Evolutionary conservation across 2,888 invertebrate genomes (phyloP), one percentile per base, ranked within the genome.

Genomic region (Galerucella pusilla): DNA sequence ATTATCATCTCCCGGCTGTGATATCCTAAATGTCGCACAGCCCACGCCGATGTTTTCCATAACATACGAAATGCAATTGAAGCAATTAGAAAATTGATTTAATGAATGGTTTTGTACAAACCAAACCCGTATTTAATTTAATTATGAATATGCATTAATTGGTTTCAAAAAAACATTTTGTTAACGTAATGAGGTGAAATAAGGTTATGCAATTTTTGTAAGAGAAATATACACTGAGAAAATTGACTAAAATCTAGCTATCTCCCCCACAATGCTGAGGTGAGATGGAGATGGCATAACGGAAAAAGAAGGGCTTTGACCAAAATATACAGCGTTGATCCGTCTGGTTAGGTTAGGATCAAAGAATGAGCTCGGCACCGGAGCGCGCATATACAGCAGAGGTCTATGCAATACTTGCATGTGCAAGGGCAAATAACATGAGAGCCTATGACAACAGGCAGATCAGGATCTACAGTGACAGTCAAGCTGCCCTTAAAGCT

Each of bases 141-240:
- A 75, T 74, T 74, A 75, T 75, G 66, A 72, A 73, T 61, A 59
- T 71, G 57, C 64, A 45, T 74, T 57, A 68, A 75, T 71, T 68
- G 54, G 64, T 76, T 69, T 71, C 73, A 74, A 77, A 75, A 75
- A 76, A 74, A 63, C 71, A 61, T 81, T 81, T 80, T 80, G 79
- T 83, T 81, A 83, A 84, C 28, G 35, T 61, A 61, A 61, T 61
- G 61, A 61, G 61, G 61, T 61, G 35, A 61, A 57, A 57, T 84
- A 81, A 85, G 84, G 85, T 86, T 85, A 84, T 86, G 85, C 85
- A 84, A 83, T 85, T 85, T 83, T 54, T 16, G 10, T 57, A 10
- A 10, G n/a, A 16, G 9, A 16, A 3, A 57, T 57, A 9, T 57
- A 57, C 57, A 57, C 57, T 57, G 20, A 57, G 57, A 57, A 57